Conservation (phyloP, 2,113 vertebrate genomes). For the Oophaga pumilio region DNA sequence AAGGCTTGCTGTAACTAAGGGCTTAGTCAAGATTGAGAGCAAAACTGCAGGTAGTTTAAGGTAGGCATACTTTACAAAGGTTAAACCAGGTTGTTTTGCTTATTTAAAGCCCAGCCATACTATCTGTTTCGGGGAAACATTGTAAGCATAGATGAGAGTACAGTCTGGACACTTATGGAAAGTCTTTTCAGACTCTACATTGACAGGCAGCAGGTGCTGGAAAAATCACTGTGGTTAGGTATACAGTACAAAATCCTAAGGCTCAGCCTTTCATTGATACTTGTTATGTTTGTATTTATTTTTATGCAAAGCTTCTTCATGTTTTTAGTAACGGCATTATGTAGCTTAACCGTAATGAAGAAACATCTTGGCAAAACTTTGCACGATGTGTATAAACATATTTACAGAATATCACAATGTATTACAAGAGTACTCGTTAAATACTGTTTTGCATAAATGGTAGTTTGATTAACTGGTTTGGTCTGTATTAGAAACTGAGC, state of each 20-base stretch:
- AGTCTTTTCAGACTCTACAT: conserved; percentile 9
- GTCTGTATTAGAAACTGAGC: too few relatives aligned
- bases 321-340: not conserved
- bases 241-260: conserved; percentile 2
- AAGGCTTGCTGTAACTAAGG: conserved; percentile 17
- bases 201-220: conserved; percentile 52
- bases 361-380: not conserved
- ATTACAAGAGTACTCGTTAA: not conserved
- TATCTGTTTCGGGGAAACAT: conserved; percentile 45
- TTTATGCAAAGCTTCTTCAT: not conserved
- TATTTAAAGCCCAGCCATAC: not conserved
- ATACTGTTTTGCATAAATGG: not conserved
- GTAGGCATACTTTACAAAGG: conserved; percentile 35
- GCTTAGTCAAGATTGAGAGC: conserved; percentile 12
- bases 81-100: conserved; percentile 50
- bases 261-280: not conserved
- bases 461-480: too few relatives aligned
- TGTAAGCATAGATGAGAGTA: conserved; percentile 33
- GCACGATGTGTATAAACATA: not conserved
- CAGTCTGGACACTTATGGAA: conserved; percentile 45
- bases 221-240: conserved; percentile 10
- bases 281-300: conserved; percentile 2
- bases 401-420: not conserved
- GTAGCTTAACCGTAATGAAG: not conserved
- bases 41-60: conserved; percentile 27